Base-by-base conservation (phyloP, 2,113 vertebrate genomes). In the Todiramphus chloris region DNA sequence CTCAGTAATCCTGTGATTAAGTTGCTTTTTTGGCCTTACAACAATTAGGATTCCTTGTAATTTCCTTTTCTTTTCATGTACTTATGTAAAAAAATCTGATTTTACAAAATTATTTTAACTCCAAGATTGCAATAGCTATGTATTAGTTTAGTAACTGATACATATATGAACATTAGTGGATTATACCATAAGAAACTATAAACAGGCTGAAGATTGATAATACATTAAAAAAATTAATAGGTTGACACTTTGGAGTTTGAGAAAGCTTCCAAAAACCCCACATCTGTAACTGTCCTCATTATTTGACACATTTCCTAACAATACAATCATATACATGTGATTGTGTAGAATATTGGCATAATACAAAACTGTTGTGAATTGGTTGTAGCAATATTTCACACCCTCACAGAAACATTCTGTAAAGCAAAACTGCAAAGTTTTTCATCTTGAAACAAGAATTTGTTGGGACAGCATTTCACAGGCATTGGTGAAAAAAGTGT, bases 401-500 rank as follows among this genome's bases (percentile, higher is more conserved):
- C 37, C 4, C 4, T 60, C 19, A 4, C 10, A 44, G n/a, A n/a
- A 3, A 33, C 66, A 13, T 27, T 62, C 41, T 67, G 17, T 13
- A 62, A 83, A 87, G 16, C 0, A 2, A 2, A 70, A 50, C 24
- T 27, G 17, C 33, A 68, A 41, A 16, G 18, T 4, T 75, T 5
- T 62, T 80, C 5, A 35, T 7, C 20, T 46, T 55, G 13, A 89
- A 63, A 59, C 31, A 11, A 50, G 9, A 9, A 41, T 89, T 74
- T 30, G 14, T 53, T 19, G 3, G 27, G 5, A 10, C 6, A 24
- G 4, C 4, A 31, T 12, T 21, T 56, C 27, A 51, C 10, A 21
- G 0, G 0, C 21, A 6, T 8, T 43, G 30, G 12, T 33, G 39
- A 85, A 5, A 46, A 75, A 70, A 44, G 5, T 2, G 15, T 62